These are phyloP conservation scores for Netelia fuscicornis DNA, from an alignment of 2,888 invertebrate species.

Conservation along the genomic window DNA sequence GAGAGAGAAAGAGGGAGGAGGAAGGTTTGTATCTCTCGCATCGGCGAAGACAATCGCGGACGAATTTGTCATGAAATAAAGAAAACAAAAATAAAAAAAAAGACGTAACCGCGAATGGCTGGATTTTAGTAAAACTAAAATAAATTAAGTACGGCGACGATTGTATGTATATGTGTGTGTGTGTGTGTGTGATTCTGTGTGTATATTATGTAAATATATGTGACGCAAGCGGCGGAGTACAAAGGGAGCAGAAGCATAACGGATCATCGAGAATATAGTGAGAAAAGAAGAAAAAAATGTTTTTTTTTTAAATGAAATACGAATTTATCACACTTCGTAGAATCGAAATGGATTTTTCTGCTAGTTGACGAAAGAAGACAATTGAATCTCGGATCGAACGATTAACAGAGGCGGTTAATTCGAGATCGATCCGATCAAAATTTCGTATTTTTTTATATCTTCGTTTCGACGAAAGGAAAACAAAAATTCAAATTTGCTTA, in stretches of 20 bases:
- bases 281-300: conserved; percentile 59
- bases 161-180: background rate
- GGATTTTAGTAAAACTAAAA: conserved; percentile 73
- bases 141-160: conserved; percentile 82
- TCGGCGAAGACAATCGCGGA: conserved; percentile 18
- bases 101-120: conserved; percentile 37
- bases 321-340: background rate
- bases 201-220: conserved; percentile 37
- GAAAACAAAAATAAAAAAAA: background rate
- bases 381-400: too few relatives aligned
- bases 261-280: conserved; percentile 56
- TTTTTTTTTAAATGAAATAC: background rate
- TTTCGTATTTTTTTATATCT: background rate
- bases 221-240: conserved; percentile 67
- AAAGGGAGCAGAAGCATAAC: conserved; percentile 69
- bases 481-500: background rate
- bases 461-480: background rate
- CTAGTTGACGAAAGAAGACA: too few relatives aligned
- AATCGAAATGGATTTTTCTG: too few relatives aligned
- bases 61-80: conserved; percentile 9
- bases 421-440: too few relatives aligned
- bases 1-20: too few relatives aligned
- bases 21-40: background rate
- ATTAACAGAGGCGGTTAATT: too few relatives aligned
- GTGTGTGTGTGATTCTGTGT: background rate